Base-by-base conservation (phyloP, 2,888 invertebrate species). In the Caenorhabditis sp. region DNA sequence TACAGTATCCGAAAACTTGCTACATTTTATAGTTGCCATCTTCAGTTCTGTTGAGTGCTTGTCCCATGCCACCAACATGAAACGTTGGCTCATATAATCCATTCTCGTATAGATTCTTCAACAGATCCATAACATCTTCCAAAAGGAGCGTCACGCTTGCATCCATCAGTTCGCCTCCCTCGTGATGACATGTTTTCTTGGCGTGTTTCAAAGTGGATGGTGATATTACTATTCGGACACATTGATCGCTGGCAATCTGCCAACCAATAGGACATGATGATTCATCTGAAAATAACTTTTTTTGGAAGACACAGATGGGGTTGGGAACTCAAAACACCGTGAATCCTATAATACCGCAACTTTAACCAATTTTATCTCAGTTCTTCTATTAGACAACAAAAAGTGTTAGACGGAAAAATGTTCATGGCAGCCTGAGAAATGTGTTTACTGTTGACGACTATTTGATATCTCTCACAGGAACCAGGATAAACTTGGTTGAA, bases 191-290 rank as follows among this genome's bases (percentile, higher is more conserved):
- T 3, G 16, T 26, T 26, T 81, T 76, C 77, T 84, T 82, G 1
- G 87, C 85, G 22, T 88, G 80, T 58, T 86, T 75, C 38, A 75
- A n/a, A 6, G 73, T 80, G 16, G 69, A 64, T 1, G 89, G 82
- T 47, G 75, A 61, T 14, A 87, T 76, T 16, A 85, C 76, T n/a
- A 89, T 74, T 28, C 80, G 84, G 26, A 89, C 84, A 54, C 89
- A 89, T 28, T 80, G 76, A 58, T 86, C 89, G 49, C 81, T 84
- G 22, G 84, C 82, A 12, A 85, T 49, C 69, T 84, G 80, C 89
- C 89, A 89, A 2, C 89, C 89, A 22, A 69, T 63, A 6, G 89
- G 89, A 56, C 89, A 89, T 19, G 74, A 64, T 26, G 87, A 73
- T 82, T 86, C 87, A 68, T 88, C 88, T 88, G 81, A 72, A 86